Conservation (phyloP, 2,113 vertebrate genomes). For the Morone saxatilis region DNA sequence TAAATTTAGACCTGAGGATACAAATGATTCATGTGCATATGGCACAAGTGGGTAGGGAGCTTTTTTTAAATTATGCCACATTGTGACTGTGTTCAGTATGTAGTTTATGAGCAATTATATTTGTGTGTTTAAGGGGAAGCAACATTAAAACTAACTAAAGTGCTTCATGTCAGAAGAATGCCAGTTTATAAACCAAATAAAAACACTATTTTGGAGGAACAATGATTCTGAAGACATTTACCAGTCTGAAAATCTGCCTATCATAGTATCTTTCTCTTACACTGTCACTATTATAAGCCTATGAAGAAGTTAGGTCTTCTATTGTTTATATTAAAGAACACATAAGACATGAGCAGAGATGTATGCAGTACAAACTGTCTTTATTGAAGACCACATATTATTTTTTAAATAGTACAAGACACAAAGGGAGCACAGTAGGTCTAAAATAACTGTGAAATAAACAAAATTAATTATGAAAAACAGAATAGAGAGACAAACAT, state of each 20-base stretch:
- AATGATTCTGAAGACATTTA: not conserved
- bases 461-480: conserved; percentile 66
- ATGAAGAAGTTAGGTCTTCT: not conserved
- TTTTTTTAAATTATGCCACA: not conserved
- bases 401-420: conserved; percentile 79
- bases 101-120: not conserved
- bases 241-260: not conserved
- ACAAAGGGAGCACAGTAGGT: conserved; percentile 49
- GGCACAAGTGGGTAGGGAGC: not conserved
- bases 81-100: not conserved
- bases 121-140: not conserved
- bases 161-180: not conserved
- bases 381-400: conserved; percentile 68
- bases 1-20: conserved; percentile 54
- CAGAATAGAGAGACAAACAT: conserved; percentile 38
- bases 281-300: not conserved
- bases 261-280: not conserved
- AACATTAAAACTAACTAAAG: not conserved
- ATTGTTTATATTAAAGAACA: not conserved
- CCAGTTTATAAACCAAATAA: not conserved
- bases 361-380: conserved; percentile 73
- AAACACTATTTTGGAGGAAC: not conserved
- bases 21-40: conserved; percentile 11
- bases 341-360: conserved; percentile 10
- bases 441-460: conserved; percentile 54